phyloP scores from a whole-genome alignment of 2,888 invertebrate species.

The Rhyacophila evoluta region DNA sequence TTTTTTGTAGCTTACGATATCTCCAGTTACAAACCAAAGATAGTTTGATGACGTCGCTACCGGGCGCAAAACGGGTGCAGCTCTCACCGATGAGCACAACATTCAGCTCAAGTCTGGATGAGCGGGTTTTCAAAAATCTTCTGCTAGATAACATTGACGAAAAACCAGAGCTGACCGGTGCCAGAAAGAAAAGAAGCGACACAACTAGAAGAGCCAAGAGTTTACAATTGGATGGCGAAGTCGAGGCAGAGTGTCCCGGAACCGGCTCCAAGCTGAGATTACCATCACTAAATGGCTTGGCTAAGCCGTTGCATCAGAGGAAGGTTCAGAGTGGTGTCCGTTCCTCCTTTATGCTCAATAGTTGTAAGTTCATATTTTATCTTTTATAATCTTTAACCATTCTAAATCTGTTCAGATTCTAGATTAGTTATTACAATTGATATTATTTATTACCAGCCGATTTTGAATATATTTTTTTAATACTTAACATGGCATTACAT shows the following conservation, averaged over 20 bases:
- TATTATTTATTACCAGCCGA: too few relatives aligned
- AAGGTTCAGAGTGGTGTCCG: conserved; percentile 62
- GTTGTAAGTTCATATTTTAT: too few relatives aligned
- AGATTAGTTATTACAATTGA: too few relatives aligned
- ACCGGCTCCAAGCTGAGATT: conserved; percentile 63
- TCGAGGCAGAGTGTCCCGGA: conserved; percentile 39
- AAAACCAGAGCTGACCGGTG: conserved; percentile 57
- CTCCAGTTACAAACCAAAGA: conserved; percentile 70
- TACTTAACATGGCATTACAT: too few relatives aligned
- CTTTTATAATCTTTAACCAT: too few relatives aligned
- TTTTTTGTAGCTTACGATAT: conserved; percentile 72
- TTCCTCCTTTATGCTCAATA: conserved; percentile 54
- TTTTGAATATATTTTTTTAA: too few relatives aligned
- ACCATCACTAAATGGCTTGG: conserved; percentile 69
- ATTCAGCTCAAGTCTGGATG: conserved; percentile 58
- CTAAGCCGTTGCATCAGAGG: conserved; percentile 67
- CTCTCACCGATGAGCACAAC: conserved; percentile 42
- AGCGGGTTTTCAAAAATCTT: conserved; percentile 58
- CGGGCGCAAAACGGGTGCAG: conserved; percentile 52
- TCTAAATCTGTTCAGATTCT: too few relatives aligned
- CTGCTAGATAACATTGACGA: conserved; percentile 56
- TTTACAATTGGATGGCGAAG: conserved; percentile 40
- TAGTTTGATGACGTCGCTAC: conserved; percentile 60
- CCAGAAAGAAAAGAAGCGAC: conserved; percentile 61
- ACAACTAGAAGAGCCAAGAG: conserved; percentile 58